Evolutionary conservation across 1,140 invertebrate genomes (phyloP).

Genomic region (Sinonovacula constricta): DNA sequence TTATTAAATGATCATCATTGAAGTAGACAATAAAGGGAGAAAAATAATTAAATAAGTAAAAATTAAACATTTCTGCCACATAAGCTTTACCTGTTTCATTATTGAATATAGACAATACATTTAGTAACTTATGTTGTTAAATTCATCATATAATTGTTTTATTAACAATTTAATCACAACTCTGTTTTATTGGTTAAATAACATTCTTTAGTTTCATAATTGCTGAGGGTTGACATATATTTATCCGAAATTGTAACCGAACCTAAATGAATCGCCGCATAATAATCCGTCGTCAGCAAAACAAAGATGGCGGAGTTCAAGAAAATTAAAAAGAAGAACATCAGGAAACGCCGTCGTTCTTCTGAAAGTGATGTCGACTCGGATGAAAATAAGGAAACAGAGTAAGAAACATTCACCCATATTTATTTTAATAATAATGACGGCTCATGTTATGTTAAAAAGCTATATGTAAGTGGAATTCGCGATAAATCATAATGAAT

Average conservation of each 20-base stretch:
- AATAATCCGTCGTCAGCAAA: background rate
- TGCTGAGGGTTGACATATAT: background rate
- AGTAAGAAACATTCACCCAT: background rate
- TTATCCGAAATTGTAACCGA: background rate
- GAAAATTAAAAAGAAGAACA: slow-evolving; percentile 28
- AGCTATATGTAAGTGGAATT: background rate
- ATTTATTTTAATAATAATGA: background rate
- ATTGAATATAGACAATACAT: background rate
- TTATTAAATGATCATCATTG: no score
- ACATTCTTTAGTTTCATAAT: background rate
- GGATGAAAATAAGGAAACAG: slow-evolving; percentile 23
- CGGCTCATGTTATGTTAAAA: background rate
- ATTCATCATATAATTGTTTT: background rate
- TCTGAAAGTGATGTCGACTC: slow-evolving; percentile 38
- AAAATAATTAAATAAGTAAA: no score
- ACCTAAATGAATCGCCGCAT: background rate
- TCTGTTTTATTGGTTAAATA: background rate
- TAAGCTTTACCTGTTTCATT: no score
- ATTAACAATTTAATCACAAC: background rate
- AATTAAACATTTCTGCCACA: no score
- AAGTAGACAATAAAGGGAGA: no score
- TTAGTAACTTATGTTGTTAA: background rate
- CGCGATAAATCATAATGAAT: no score
- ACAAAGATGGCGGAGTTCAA: slow-evolving; percentile 19
- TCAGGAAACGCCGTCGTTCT: slow-evolving; percentile 26